These are phyloP conservation scores for Drosophila pseudoobscura DNA, from an alignment of 1,140 invertebrate genomes.

Conservation along the genomic window DNA sequence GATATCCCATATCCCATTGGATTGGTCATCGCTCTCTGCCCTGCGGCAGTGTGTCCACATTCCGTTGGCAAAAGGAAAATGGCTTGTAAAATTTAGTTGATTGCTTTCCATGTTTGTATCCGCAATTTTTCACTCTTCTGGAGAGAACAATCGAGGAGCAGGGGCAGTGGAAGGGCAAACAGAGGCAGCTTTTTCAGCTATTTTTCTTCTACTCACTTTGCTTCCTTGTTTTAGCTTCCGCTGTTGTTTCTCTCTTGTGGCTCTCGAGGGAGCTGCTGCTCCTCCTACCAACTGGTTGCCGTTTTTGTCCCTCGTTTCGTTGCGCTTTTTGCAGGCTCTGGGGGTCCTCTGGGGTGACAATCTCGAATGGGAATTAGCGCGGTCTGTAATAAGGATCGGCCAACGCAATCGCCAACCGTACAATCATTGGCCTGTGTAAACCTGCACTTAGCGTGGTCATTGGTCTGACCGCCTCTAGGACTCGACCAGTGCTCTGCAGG, in stretches of 20 bases:
- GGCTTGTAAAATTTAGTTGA: conserved; percentile 44
- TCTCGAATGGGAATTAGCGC: conserved; percentile 77
- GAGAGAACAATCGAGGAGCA: conserved; percentile 19
- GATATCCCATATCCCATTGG: conserved; percentile 1
- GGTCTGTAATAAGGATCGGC: conserved; percentile 78
- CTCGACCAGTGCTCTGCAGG: neutral
- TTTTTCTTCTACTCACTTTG: conserved; percentile 65
- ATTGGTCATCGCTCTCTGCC: conserved; percentile 17
- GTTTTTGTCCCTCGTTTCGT: conserved; percentile 23
- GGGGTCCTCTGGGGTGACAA: conserved; percentile 48
- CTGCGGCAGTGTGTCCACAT: conserved; percentile 20
- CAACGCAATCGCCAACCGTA: conserved; percentile 62
- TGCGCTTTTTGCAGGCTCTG: conserved; percentile 45
- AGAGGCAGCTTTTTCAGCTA: conserved; percentile 40
- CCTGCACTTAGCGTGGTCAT: conserved; percentile 80
- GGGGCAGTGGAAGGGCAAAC: conserved; percentile 27
- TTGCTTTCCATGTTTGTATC: conserved; percentile 50
- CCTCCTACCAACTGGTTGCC: no score
- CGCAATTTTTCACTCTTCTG: conserved; percentile 11
- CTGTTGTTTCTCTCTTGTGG: conserved; percentile 31
- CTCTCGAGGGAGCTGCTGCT: conserved; percentile 17
- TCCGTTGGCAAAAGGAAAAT: conserved; percentile 13
- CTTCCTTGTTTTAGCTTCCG: conserved; percentile 73
- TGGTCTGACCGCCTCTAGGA: conserved; percentile 25
- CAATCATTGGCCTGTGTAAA: conserved; percentile 82